Evolutionary conservation across 2,888 invertebrate species (phyloP).

Genomic region (Dastarcus helophoroides): DNA sequence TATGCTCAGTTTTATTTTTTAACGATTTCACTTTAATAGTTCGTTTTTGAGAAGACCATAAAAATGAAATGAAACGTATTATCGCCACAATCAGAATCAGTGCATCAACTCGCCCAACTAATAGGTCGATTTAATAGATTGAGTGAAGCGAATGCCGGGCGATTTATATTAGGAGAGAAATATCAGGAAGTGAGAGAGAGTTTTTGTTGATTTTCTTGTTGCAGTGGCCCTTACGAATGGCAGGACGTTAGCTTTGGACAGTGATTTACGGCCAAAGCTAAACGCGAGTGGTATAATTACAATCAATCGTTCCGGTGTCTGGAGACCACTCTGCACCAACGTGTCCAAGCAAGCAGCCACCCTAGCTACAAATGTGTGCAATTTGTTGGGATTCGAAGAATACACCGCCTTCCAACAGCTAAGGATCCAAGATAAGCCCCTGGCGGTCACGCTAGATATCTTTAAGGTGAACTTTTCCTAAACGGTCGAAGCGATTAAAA

Average conservation of each 20-base stretch:
- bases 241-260: slow-evolving; percentile 44
- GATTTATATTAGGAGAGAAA: no score
- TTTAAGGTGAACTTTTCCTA: slow-evolving; percentile 4
- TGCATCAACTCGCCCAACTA: no score
- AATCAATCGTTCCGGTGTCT: slow-evolving; percentile 46
- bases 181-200: no score
- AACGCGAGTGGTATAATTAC: slow-evolving; percentile 52
- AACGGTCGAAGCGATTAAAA: not conserved
- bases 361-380: slow-evolving; percentile 49
- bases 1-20: no score
- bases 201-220: no score
- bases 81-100: no score
- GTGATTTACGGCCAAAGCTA: slow-evolving; percentile 48
- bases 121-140: no score
- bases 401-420: slow-evolving; percentile 24
- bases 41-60: no score
- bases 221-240: slow-evolving; percentile 60
- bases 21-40: no score
- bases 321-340: slow-evolving; percentile 53
- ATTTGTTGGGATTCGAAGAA: slow-evolving; percentile 53
- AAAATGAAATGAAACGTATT: no score
- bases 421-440: slow-evolving; percentile 14
- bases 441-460: not conserved
- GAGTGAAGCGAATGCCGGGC: no score
- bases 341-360: slow-evolving; percentile 37